A percentile compares a stretch with the other conserved stretches of the same genome.
phyloP scores from a whole-genome alignment of 30 jellyfish, hydroid and myxozoan species.

The Turritopsis rubra region DNA sequence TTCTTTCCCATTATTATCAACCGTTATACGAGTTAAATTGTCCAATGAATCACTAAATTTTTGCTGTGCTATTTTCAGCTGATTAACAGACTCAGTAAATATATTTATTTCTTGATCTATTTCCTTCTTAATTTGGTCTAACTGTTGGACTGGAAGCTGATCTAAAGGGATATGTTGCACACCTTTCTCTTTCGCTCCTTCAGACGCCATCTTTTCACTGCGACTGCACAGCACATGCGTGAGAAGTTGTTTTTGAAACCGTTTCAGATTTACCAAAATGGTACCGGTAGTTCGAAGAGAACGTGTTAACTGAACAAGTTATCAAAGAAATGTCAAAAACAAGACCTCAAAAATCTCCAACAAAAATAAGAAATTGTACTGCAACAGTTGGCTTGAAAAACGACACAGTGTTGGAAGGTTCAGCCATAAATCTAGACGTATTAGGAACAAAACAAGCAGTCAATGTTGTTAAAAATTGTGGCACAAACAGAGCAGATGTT shows the following conservation, averaged over 20 bases:
- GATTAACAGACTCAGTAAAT: conserved; percentile 70
- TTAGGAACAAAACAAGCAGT: not conserved
- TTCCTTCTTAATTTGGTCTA: conserved; percentile 36
- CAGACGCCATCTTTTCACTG: conserved; percentile 32
- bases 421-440: not conserved
- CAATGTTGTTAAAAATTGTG: not conserved
- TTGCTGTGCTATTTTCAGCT: conserved; percentile 82
- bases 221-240: not conserved
- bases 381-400: conserved; percentile 4
- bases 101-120: conserved; percentile 62
- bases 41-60: conserved; percentile 85
- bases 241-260: conserved; percentile 1
- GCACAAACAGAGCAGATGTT: not conserved
- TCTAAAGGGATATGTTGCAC: conserved; percentile 33
- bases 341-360: conserved; percentile 1
- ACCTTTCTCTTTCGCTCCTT: conserved; percentile 24
- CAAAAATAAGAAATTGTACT: not conserved
- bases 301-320: not conserved
- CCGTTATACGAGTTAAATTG: conserved; percentile 36
- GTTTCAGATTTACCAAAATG: conserved; percentile 5
- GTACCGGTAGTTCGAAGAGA: not conserved
- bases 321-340: not conserved
- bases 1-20: conserved; percentile 50
- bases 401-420: conserved; percentile 6
- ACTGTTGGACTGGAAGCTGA: conserved; percentile 37